These are phyloP conservation scores for Leuciscus waleckii DNA, from an alignment of 2,797 vertebrate genomes.

Conservation along the genomic window DNA sequence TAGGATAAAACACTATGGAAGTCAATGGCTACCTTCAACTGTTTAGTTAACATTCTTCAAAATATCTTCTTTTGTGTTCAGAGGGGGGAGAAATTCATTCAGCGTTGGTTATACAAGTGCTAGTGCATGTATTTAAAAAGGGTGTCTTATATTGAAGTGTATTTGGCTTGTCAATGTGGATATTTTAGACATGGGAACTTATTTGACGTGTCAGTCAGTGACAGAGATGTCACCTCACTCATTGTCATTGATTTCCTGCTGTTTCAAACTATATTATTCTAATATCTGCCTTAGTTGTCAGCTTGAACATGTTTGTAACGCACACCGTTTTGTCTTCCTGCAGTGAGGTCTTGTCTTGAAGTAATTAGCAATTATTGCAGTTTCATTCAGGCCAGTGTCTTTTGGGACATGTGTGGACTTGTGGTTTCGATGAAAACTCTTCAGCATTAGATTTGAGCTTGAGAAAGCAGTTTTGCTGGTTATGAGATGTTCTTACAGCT, in stretches of 20 bases:
- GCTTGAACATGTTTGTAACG: neutral
- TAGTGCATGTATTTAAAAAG: neutral
- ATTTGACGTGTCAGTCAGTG: slow-evolving; percentile 3
- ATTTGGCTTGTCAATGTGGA: neutral
- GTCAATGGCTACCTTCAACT: too few species aligned
- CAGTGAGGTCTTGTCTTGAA: slow-evolving; percentile 43
- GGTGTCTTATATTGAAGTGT: neutral
- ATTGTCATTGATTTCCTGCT: neutral
- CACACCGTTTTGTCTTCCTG: slow-evolving; percentile 13
- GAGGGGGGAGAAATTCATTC: too few species aligned
- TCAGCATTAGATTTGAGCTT: slow-evolving; percentile 26
- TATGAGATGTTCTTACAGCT: slow-evolving; percentile 9
- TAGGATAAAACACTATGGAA: too few species aligned
- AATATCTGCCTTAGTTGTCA: neutral
- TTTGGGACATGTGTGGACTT: slow-evolving; percentile 39
- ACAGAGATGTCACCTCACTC: neutral
- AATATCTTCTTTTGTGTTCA: too few species aligned
- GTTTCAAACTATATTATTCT: neutral
- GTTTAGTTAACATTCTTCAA: too few species aligned
- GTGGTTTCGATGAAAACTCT: slow-evolving; percentile 1
- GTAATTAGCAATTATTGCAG: slow-evolving; percentile 41
- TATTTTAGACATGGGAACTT: neutral
- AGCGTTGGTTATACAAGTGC: too few species aligned
- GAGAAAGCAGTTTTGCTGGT: slow-evolving; percentile 40
- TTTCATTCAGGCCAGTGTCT: slow-evolving; percentile 37